Conservation (phyloP, 2,888 invertebrate genomes). For the Antheraea assamensis region DNA sequence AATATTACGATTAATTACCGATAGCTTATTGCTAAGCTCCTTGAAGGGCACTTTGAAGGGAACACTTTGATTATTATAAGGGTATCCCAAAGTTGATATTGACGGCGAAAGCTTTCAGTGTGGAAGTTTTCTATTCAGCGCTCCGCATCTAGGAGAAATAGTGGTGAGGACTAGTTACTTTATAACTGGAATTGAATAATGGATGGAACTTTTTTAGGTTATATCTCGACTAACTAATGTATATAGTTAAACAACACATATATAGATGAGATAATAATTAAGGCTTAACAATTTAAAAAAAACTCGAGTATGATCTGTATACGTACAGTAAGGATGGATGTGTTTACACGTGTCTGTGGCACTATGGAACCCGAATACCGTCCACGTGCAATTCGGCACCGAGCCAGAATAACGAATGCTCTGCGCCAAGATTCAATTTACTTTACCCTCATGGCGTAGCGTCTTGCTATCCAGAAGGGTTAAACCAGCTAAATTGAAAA, state of each 20-base stretch:
- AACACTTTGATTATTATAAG: neutral
- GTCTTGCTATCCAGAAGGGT: conserved; percentile 43
- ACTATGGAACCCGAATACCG: neutral
- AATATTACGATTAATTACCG: neutral
- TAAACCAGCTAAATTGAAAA: conserved; percentile 62
- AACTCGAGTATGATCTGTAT: neutral
- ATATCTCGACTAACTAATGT: too few relatives aligned
- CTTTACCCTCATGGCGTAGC: conserved; percentile 48
- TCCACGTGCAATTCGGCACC: neutral
- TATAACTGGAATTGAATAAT: too few relatives aligned
- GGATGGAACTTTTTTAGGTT: too few relatives aligned
- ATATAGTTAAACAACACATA: too few relatives aligned
- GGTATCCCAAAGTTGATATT: neutral
- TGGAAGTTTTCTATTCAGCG: neutral
- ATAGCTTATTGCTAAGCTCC: neutral
- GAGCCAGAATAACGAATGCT: conserved; percentile 49
- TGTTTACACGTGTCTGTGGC: neutral
- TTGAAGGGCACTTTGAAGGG: neutral
- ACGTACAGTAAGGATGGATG: neutral
- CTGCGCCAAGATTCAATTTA: conserved; percentile 65
- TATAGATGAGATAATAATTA: too few relatives aligned
- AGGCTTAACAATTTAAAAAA: too few relatives aligned
- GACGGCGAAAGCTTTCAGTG: neutral
- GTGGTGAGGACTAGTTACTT: too few relatives aligned
- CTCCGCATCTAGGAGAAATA: neutral